Conservation (phyloP, 2,113 vertebrate species). For the Oncorhynchus masou region DNA sequence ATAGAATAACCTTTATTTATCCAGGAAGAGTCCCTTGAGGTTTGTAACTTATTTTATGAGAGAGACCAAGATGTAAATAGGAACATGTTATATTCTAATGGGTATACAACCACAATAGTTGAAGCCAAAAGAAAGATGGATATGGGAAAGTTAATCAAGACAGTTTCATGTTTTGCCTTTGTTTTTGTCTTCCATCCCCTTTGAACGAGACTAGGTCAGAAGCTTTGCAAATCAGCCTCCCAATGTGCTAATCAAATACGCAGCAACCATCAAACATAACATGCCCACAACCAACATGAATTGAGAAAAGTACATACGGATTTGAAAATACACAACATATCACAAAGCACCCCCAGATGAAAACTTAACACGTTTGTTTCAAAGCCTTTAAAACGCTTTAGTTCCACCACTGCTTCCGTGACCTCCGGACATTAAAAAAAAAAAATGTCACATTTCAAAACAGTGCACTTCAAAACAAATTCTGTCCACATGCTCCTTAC, state of each 20-base stretch:
- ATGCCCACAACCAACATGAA: not conserved
- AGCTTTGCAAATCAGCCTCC: too few relatives aligned
- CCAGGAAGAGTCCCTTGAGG: too few relatives aligned
- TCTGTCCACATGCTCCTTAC: conserved; percentile 49
- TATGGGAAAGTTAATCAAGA: too few relatives aligned
- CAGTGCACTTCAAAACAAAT: conserved; percentile 11
- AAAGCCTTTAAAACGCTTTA: conserved; percentile 33
- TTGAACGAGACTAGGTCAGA: too few relatives aligned
- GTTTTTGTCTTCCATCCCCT: too few relatives aligned
- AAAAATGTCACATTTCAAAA: not conserved
- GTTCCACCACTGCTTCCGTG: conserved; percentile 22
- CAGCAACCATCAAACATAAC: not conserved
- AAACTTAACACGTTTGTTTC: not conserved
- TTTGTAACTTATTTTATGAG: too few relatives aligned
- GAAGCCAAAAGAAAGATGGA: not conserved
- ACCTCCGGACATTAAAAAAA: not conserved
- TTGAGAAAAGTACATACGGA: not conserved
- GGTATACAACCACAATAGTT: not conserved
- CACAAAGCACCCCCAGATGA: not conserved
- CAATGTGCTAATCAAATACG: not conserved
- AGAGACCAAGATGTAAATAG: not conserved
- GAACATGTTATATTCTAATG: not conserved
- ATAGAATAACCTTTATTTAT: not conserved
- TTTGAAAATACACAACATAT: not conserved
- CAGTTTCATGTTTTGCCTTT: too few relatives aligned